These are phyloP conservation scores for Ennomos fuscantarius DNA, from an alignment of 2,888 invertebrate species.

Conservation along the genomic window DNA sequence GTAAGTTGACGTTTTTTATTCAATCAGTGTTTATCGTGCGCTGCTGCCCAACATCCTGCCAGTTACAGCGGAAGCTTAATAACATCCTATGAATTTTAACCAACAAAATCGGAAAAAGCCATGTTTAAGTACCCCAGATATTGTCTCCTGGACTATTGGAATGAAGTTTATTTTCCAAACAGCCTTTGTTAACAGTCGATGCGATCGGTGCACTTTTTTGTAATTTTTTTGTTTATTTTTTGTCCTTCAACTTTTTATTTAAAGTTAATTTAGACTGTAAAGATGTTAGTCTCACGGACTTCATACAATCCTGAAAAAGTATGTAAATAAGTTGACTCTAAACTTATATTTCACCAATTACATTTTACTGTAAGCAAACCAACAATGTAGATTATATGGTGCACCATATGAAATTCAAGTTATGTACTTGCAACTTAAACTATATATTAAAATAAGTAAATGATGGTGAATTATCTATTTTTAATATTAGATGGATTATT, in stretches of 20 bases:
- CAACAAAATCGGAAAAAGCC: slow-evolving; percentile 46
- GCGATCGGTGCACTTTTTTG: slow-evolving; percentile 9
- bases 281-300: too few species aligned
- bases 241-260: background rate
- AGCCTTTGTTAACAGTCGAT: slow-evolving; percentile 25
- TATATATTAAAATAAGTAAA: too few species aligned
- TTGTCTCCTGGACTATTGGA: slow-evolving; percentile 9
- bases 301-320: too few species aligned
- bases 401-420: too few species aligned
- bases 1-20: slow-evolving; percentile 83
- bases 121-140: background rate
- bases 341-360: too few species aligned
- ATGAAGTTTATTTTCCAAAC: background rate
- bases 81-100: slow-evolving; percentile 76
- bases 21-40: slow-evolving; percentile 54
- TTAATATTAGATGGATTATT: background rate
- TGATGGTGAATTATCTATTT: too few species aligned
- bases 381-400: too few species aligned
- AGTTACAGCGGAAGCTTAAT: slow-evolving; percentile 76
- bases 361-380: background rate
- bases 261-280: too few species aligned
- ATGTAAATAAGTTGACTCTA: too few species aligned
- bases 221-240: slow-evolving; percentile 12
- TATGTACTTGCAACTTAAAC: too few species aligned
- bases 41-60: slow-evolving; percentile 64